Conservation (phyloP, 2,888 invertebrate genomes). For the Heteromyza rotundicornis region DNA sequence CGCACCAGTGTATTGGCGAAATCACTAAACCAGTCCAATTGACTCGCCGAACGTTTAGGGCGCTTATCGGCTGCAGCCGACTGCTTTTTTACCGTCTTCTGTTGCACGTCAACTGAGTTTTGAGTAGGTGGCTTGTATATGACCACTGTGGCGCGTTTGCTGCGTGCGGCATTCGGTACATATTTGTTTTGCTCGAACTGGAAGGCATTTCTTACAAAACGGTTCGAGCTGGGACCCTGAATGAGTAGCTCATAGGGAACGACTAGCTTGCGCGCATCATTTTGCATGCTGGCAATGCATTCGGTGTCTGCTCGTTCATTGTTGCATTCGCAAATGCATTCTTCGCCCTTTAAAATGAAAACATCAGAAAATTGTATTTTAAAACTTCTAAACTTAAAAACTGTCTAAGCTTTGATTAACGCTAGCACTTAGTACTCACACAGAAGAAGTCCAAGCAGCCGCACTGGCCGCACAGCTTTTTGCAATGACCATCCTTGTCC, state of each 20-base stretch:
- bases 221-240: slow-evolving; percentile 57
- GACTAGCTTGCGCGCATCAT: slow-evolving; percentile 46
- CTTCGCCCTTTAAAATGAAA: too few species aligned
- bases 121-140: slow-evolving; percentile 51
- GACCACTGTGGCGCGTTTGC: slow-evolving; percentile 54
- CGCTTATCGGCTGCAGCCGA: slow-evolving; percentile 31
- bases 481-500: slow-evolving; percentile 44
- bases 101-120: slow-evolving; percentile 31
- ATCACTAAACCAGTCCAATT: slow-evolving; percentile 56
- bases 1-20: slow-evolving; percentile 48
- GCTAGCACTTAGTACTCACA: too few species aligned
- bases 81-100: slow-evolving; percentile 11
- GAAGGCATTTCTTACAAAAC: slow-evolving; percentile 56
- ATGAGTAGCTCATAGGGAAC: slow-evolving; percentile 59
- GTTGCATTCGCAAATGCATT: slow-evolving; percentile 62
- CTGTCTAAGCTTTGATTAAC: too few species aligned
- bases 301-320: slow-evolving; percentile 52
- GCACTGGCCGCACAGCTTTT: slow-evolving; percentile 57
- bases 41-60: slow-evolving; percentile 46
- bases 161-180: slow-evolving; percentile 30
- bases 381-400: too few species aligned
- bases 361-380: too few species aligned
- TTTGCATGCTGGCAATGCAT: slow-evolving; percentile 56
- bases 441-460: slow-evolving; percentile 61
- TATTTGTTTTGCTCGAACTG: slow-evolving; percentile 51